These are phyloP conservation scores for Thaumetopoea pityocampa DNA, from an alignment of 1,140 invertebrate species.

Conservation along the genomic window DNA sequence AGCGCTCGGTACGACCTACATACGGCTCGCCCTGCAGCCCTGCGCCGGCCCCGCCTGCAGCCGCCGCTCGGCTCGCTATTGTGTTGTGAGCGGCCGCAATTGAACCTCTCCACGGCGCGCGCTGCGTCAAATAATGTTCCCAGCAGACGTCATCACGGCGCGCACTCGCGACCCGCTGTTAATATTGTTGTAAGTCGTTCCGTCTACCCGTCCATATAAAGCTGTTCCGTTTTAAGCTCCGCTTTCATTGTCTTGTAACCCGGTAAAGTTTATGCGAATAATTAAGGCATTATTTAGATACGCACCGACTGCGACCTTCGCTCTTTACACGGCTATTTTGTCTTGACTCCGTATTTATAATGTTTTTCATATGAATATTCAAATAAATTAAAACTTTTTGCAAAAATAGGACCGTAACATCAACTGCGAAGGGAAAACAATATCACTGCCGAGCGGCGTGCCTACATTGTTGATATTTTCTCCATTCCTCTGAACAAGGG, in stretches of 20 bases:
- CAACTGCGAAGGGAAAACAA: not conserved
- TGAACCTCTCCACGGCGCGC: constrained; percentile 39
- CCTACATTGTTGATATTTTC: constrained; percentile 5
- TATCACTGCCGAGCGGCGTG: not conserved
- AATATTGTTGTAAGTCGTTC: constrained; percentile 44
- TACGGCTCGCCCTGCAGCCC: constrained; percentile 35
- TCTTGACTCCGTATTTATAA: too few relatives aligned
- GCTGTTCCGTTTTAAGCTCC: constrained; percentile 28
- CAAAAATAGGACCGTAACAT: not conserved
- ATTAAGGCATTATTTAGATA: constrained; percentile 21
- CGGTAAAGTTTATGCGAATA: constrained; percentile 24
- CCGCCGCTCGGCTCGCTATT: constrained; percentile 12
- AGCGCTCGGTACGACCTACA: constrained; percentile 65
- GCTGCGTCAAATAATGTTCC: constrained; percentile 44
- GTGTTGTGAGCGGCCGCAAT: constrained; percentile 50
- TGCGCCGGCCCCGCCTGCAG: constrained; percentile 10
- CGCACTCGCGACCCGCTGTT: constrained; percentile 32
- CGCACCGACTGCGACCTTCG: too few relatives aligned
- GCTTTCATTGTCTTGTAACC: constrained; percentile 27
- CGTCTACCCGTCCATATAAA: constrained; percentile 32
- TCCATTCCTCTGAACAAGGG: not conserved
- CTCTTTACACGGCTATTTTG: too few relatives aligned
- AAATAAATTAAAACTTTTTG: too few relatives aligned
- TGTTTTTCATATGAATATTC: too few relatives aligned
- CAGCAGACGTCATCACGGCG: constrained; percentile 42